A percentile compares a stretch with the other conserved stretches of the same genome.
Conservation (phyloP, 2,113 vertebrate genomes). For the Delphinus delphis region DNA sequence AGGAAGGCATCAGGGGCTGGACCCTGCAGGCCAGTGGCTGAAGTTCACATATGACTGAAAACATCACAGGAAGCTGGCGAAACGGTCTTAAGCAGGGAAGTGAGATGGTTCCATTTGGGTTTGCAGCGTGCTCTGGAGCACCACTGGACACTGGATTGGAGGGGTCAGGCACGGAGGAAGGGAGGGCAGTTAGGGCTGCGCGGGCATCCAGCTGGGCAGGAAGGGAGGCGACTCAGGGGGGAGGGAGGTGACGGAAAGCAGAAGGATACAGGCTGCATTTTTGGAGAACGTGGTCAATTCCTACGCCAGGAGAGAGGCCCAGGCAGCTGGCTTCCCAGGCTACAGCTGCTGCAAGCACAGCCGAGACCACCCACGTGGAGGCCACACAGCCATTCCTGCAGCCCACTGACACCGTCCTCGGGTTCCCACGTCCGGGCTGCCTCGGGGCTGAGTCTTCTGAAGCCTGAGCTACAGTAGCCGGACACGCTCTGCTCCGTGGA, state of each 20-base stretch:
- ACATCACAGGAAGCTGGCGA: not conserved
- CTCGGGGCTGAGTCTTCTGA: not conserved
- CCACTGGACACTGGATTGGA: not conserved
- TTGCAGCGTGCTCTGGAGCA: too few relatives aligned
- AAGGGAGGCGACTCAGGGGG: not conserved
- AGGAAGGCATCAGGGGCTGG: not conserved
- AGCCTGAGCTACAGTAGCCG: not conserved
- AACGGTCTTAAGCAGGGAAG: not conserved
- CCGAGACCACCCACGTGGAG: too few relatives aligned
- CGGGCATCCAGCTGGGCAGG: not conserved
- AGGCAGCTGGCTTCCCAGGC: not conserved
- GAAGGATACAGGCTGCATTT: too few relatives aligned
- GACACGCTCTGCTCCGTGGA: rapidly evolving
- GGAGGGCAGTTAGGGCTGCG: not conserved
- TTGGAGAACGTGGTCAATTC: rapidly evolving
- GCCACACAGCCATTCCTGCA: too few relatives aligned
- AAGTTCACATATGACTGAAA: not conserved
- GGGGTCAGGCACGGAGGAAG: not conserved
- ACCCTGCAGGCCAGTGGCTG: not conserved
- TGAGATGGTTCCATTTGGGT: not conserved
- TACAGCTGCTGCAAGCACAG: not conserved
- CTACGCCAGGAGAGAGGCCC: not conserved
- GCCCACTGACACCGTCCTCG: rapidly evolving
- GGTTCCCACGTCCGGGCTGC: rapidly evolving
- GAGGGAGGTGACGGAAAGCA: not conserved